A percentile compares a stretch with the other conserved stretches of the same genome.
These are phyloP conservation scores for Gibbula magus DNA, from an alignment of 2,888 invertebrate genomes.

Conservation along the genomic window DNA sequence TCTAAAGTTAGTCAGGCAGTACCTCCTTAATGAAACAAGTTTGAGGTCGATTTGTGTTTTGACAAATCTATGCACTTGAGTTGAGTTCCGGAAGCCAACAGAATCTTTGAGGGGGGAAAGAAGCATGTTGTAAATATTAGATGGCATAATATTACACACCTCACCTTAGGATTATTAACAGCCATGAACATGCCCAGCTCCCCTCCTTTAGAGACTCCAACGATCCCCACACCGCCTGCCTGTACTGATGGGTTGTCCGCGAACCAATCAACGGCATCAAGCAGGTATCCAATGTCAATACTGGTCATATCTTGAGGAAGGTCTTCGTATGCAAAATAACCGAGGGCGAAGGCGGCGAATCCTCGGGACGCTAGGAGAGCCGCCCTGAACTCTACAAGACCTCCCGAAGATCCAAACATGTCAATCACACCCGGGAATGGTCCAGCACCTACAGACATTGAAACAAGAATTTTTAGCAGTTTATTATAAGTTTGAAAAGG, in stretches of 20 bases:
- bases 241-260: not conserved
- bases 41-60: too few species aligned
- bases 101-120: too few species aligned
- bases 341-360: constrained; percentile 6
- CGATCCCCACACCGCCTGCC: not conserved
- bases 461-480: not conserved
- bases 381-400: constrained; percentile 15
- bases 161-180: not conserved
- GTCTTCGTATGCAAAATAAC: constrained; percentile 31
- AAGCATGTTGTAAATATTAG: too few species aligned
- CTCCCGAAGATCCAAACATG: constrained; percentile 14
- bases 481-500: too few species aligned
- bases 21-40: too few species aligned
- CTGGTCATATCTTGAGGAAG: constrained; percentile 35
- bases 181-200: constrained; percentile 12
- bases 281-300: constrained; percentile 47
- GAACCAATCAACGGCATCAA: constrained; percentile 18
- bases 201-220: constrained; percentile 9
- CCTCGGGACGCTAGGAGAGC: constrained; percentile 22
- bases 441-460: not conserved
- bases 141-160: not conserved
- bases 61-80: too few species aligned
- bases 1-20: too few species aligned
- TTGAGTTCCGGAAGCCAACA: too few species aligned
- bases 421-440: constrained; percentile 16